phyloP scores from a whole-genome alignment of 2,113 vertebrate genomes.

The Colinus virginianus region DNA sequence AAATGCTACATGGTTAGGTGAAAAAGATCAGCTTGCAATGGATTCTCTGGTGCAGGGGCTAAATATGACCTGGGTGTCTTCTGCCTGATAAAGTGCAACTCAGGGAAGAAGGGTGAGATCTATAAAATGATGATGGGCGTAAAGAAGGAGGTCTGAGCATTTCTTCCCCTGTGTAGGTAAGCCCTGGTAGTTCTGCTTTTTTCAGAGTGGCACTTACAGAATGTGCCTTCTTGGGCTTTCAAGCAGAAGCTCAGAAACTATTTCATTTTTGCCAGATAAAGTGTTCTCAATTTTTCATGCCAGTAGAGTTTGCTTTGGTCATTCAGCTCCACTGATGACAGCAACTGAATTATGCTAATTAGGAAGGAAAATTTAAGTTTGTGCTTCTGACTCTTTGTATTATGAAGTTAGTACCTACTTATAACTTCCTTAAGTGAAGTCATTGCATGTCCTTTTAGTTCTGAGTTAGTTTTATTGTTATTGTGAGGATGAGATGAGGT shows the following conservation, averaged over 20 bases:
- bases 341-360: background rate
- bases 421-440: background rate
- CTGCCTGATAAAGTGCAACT: background rate
- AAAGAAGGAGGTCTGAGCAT: background rate
- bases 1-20: too few species aligned
- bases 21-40: background rate
- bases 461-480: background rate
- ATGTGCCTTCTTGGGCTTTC: background rate
- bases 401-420: background rate
- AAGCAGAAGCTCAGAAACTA: background rate
- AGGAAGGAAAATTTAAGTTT: background rate
- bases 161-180: background rate
- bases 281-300: background rate
- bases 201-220: background rate
- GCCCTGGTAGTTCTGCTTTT: background rate
- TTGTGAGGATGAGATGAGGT: background rate
- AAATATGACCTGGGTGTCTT: background rate
- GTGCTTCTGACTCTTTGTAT: background rate
- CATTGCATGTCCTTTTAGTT: background rate
- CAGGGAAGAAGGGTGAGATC: background rate
- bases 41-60: background rate
- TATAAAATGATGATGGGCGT: background rate
- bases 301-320: background rate
- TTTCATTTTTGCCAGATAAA: background rate
- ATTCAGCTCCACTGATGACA: fast-evolving